A percentile compares a stretch with the other conserved stretches of the same genome.
Conservation (phyloP, 1,140 invertebrate species). For the Pogonomyrmex barbatus region DNA sequence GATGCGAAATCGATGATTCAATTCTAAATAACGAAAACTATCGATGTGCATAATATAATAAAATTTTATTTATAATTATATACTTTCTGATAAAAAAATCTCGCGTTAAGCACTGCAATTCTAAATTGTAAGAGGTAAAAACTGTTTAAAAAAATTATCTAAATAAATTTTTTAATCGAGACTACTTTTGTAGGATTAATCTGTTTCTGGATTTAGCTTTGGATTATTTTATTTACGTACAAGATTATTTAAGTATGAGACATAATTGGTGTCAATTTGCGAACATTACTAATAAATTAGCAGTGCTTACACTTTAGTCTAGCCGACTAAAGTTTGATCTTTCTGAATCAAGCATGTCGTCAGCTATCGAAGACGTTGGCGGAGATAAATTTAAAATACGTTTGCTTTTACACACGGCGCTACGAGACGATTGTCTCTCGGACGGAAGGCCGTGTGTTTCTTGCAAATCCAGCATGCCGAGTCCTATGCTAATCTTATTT, state of each 20-base stretch:
- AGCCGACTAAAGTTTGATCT: neutral
- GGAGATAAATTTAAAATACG: constrained; percentile 71
- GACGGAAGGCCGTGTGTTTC: constrained; percentile 54
- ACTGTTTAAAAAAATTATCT: too few species aligned
- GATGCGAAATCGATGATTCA: neutral
- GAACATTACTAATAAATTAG: neutral
- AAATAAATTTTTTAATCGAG: too few species aligned
- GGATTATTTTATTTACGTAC: neutral
- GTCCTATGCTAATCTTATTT: constrained; percentile 86
- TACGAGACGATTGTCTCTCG: constrained; percentile 63
- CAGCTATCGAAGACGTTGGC: constrained; percentile 14
- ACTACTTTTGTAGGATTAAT: neutral
- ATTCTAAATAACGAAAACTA: neutral
- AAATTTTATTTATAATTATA: neutral
- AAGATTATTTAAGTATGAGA: neutral
- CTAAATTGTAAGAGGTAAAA: neutral
- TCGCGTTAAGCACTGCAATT: neutral
- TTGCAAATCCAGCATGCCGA: constrained; percentile 69
- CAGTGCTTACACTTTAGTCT: neutral
- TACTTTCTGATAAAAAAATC: constrained; percentile 5
- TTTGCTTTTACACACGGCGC: constrained; percentile 5
- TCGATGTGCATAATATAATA: constrained; percentile 14
- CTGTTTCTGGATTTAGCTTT: too few species aligned
- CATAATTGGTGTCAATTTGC: neutral
- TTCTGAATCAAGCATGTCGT: neutral